Evolutionary conservation across 1,140 invertebrate genomes (phyloP), one percentile per base, ranked within the genome.

Genomic region (Nautilus pompilius): DNA sequence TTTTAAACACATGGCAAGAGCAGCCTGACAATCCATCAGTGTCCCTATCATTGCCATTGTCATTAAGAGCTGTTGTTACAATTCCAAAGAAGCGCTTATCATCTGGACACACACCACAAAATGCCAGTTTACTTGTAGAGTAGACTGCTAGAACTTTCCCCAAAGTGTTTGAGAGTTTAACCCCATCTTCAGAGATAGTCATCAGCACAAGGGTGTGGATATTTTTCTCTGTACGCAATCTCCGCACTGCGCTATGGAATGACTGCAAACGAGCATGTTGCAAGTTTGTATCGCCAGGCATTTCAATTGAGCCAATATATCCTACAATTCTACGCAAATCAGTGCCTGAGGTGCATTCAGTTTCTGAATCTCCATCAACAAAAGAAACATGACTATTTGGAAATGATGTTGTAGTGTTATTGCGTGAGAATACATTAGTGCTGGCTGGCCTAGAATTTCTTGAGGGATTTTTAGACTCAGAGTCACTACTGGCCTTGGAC

Each of bases 1-100:
- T 90, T 65, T 92, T 93, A 80, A 98, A 98, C 0, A 97, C 93
- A 81, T 98, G 95, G 77, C 95, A 97, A 41, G 93, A 95, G 76
- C 92, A 93, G 15, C 92, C 93, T 0, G 90, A 86, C 2, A 56
- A 26, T n/a, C 46, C 24, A 26, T 71, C 74, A 13, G 75, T 59
- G 34, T 75, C 68, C 29, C 60, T 75, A 53, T 68, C 72, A 10
- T 62, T 58, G 28, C 72, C 71, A 64, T 71, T 75, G 34, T 72
- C 69, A 58, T 79, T 73, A 66, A 57, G 67, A n/a, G 65, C 71
- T 10, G 63, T 57, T 0, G 94, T 97, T 0, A 97, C 90, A 51
- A 97, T 86, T 5, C 94, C 94, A 79, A 97, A 97, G 81, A 93
- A 96, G 48, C 92, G 86, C 71, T 92, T 90, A 71, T 96, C 93